Conservation (phyloP, 2,888 invertebrate species). For the Ophioninae sp. region DNA sequence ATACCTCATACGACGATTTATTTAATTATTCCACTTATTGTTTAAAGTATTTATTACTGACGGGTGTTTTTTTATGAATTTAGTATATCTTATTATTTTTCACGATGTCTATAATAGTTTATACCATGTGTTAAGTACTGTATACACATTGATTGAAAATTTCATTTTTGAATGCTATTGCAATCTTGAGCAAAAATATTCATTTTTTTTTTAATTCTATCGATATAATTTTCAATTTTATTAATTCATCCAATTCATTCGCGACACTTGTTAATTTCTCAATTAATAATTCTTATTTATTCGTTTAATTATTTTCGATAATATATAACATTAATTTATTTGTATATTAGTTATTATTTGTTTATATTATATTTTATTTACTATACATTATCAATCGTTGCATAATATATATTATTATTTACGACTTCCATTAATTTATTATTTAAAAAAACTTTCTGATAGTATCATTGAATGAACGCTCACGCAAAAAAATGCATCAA, state of each 20-base stretch:
- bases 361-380: too few species aligned
- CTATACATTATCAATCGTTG: too few species aligned
- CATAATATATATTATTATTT: neutral
- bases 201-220: neutral
- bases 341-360: neutral
- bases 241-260: neutral
- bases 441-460: neutral
- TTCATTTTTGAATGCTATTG: neutral
- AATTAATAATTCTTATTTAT: neutral
- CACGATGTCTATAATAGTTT: neutral
- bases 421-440: neutral
- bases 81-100: too few species aligned
- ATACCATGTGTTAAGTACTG: too few species aligned
- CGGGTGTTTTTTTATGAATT: neutral
- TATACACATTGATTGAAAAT: neutral
- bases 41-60: neutral
- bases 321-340: neutral
- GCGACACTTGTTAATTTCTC: neutral
- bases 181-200: neutral
- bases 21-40: neutral
- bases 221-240: neutral
- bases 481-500: neutral
- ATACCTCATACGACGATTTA: too few species aligned
- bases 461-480: neutral
- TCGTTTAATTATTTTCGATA: neutral